Evolutionary conservation across 2,797 vertebrate species (phyloP).

Genomic region (Halcyon badia): DNA sequence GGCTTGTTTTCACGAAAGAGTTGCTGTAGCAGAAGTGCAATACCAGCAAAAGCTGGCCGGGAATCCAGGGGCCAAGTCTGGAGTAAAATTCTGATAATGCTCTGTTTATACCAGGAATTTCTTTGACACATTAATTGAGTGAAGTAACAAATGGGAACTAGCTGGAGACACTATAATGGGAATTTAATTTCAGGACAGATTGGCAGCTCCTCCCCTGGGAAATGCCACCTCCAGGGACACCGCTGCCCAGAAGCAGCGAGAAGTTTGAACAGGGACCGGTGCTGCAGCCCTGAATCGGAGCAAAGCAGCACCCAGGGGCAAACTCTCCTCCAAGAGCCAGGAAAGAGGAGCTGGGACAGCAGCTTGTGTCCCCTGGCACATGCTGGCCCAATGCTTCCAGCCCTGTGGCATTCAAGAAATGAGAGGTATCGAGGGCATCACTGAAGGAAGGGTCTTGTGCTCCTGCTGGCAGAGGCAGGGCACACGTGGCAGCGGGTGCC

Average conservation of each 20-base stretch:
- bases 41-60: slow-evolving; percentile 59
- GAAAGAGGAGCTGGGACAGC: neutral
- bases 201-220: neutral
- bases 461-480: neutral
- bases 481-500: neutral
- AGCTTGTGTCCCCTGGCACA: neutral
- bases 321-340: neutral
- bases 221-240: fast-evolving
- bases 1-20: neutral
- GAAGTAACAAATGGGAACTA: slow-evolving; percentile 41
- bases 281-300: fast-evolving
- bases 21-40: slow-evolving; percentile 8
- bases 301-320: neutral
- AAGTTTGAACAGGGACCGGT: neutral
- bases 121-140: slow-evolving; percentile 54
- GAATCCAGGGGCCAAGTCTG: slow-evolving; percentile 17
- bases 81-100: slow-evolving; percentile 37
- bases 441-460: neutral
- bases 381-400: fast-evolving
- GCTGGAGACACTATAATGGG: neutral
- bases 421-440: fast-evolving
- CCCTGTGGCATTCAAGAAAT: fast-evolving
- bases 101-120: slow-evolving; percentile 68
- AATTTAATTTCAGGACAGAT: neutral
- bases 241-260: neutral